Base-by-base conservation (phyloP, 2,113 vertebrate species). In the Strix uralensis region DNA sequence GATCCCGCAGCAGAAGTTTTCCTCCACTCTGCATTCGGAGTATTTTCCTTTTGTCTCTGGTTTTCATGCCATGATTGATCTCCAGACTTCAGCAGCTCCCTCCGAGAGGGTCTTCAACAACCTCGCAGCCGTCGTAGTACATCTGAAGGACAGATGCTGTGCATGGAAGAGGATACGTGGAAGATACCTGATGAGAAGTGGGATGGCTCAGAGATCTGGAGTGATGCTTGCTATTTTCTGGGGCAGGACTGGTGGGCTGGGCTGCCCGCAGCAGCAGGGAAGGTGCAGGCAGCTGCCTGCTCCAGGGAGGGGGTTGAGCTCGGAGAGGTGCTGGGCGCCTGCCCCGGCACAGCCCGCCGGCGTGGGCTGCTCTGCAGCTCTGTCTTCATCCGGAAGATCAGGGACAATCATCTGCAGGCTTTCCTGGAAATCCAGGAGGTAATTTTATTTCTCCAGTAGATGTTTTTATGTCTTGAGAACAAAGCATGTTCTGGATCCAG, bases 391-490 rank as follows among this genome's bases (percentile, higher is more conserved):
- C 9, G 1, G 13, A 13, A 51, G 34, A 8, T 40, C 46, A 42
- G 54, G 71, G 20, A 40, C 54, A 23, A 25, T 21, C 34, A 8
- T 20, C 74, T 13, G 3, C 51, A 36, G 51, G 58, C 54, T 90
- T 77, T 78, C 85, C 74, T 81, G 67, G 88, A 73, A 93, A 86
- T 58, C 36, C 85, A 62, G 71, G 58, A 66, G 82, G 78, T 70
- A 15, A 38, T 34, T 27, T 17, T 30, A 22, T 87, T 86, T 65
- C 85, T 86, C 22, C 40, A 6, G 20, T 25, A 62, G 85, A 7
- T 77, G 46, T 7, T 73, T 89, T 66, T 51, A 2, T 59, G 5
- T 46, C 63, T 65, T 7, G 30, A 79, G 78, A 79, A 22, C 72
- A 30, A 52, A 63, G 47, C 1, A 11, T 38, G 20, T 93, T 88